phyloP scores from a whole-genome alignment of 2,888 invertebrate species.

The Syrphus vitripennis region DNA sequence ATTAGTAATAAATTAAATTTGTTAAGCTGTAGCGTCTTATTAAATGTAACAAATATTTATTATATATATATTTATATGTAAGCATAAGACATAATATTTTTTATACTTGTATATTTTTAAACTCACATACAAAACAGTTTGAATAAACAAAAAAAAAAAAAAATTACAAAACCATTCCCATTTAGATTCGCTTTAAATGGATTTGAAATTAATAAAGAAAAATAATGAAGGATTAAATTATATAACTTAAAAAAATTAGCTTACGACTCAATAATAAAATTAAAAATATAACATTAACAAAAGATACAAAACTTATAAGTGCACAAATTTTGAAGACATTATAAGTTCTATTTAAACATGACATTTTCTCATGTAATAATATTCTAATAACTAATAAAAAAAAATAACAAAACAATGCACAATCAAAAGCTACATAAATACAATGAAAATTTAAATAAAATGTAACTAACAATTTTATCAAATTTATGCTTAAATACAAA shows the following conservation, averaged over 20 bases:
- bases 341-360: slow-evolving; percentile 8
- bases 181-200: slow-evolving; percentile 61
- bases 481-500: slow-evolving; percentile 37
- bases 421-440: slow-evolving; percentile 53
- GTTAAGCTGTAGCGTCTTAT: slow-evolving; percentile 54
- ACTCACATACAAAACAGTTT: slow-evolving; percentile 60
- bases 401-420: slow-evolving; percentile 50
- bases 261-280: slow-evolving; percentile 10
- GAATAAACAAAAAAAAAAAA: not conserved
- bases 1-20: slow-evolving; percentile 15
- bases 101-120: slow-evolving; percentile 68
- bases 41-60: slow-evolving; percentile 30
- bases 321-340: slow-evolving; percentile 52
- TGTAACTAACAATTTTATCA: not conserved
- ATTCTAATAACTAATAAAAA: not conserved
- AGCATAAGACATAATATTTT: slow-evolving; percentile 62
- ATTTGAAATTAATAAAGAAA: slow-evolving; percentile 42
- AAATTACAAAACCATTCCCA: slow-evolving; percentile 4
- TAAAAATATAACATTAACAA: not conserved
- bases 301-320: not conserved
- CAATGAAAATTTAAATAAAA: slow-evolving; percentile 9
- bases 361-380: not conserved
- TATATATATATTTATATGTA: slow-evolving; percentile 54
- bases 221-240: not conserved
- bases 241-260: not conserved